Conservation (phyloP, 2,888 invertebrate species). For the Meta bourneti region DNA sequence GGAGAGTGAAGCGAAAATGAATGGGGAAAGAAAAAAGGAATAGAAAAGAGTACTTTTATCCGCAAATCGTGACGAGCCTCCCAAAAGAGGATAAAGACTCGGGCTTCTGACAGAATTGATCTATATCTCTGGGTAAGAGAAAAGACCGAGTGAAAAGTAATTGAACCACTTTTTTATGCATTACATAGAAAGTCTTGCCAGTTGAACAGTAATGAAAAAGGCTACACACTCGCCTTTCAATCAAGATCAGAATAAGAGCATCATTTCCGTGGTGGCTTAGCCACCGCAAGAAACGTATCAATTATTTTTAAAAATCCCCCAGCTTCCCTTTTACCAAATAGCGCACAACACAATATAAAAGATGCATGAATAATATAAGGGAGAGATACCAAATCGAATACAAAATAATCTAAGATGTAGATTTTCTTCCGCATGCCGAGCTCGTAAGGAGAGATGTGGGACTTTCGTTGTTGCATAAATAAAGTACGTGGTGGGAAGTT, state of each 20-base stretch:
- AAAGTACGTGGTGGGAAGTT: too few species aligned
- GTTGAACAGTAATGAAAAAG: constrained; percentile 38
- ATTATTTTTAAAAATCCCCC: background rate
- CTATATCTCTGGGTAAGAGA: constrained; percentile 48
- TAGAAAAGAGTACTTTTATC: constrained; percentile 25
- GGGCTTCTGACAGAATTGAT: constrained; percentile 37
- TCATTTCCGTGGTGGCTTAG: constrained; percentile 1
- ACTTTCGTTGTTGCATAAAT: too few species aligned
- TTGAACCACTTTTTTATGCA: constrained; percentile 49
- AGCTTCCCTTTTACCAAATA: background rate
- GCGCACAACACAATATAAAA: too few species aligned
- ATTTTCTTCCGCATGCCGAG: too few species aligned
- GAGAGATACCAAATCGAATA: too few species aligned
- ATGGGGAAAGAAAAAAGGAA: constrained; percentile 14
- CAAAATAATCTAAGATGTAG: too few species aligned
- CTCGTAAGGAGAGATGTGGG: too few species aligned
- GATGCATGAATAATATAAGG: too few species aligned
- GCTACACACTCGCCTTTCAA: constrained; percentile 18
- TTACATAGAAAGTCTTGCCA: constrained; percentile 10
- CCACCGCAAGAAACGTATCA: constrained; percentile 15
- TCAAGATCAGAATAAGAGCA: constrained; percentile 33
- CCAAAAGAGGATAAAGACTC: constrained; percentile 34
- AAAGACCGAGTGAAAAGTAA: constrained; percentile 40
- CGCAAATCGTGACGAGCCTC: constrained; percentile 57
- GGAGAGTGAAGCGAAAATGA: constrained; percentile 38